Evolutionary conservation across 2,113 vertebrate species (phyloP), one percentile per base, ranked within the genome.

Genomic region (Hyla sarda): DNA sequence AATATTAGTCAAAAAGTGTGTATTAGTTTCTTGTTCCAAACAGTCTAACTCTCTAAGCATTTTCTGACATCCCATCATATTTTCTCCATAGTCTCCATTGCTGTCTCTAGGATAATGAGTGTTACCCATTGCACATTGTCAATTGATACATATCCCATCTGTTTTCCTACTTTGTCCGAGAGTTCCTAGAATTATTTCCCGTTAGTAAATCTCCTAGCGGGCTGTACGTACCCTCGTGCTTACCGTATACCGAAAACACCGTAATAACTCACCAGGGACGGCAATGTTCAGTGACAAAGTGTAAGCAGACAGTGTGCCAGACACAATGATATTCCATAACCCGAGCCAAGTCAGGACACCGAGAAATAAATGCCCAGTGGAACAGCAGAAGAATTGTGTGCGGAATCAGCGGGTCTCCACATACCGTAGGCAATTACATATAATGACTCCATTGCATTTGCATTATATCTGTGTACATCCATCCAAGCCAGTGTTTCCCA

Each of bases 201-300:
- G 47, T 75, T 75, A 48, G 72, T 74, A 17, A 75, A 75, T 50
- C 14, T 75, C 25, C 25, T 16, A 14, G 23, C n/a, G 21, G 32
- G 74, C 74, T 52, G 7, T 32, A 32, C 17, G 8, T 32, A 32
- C 48, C 52, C n/a, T 54, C 74, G 21, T 19, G 17, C 74, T 77
- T 77, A 77, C 74, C 52, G 48, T 77, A 32, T 54, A 54, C 74
- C 21, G 19, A 25, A 77, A n/a, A 77, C 11, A 54, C 74, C n/a
- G 28, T 50, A 7, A 77, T 32, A 77, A 77, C 30, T 77, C 74
- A 30, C 48, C 2, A 54, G 25, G 30, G 74, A 52, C 47, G 32
- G 48, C 48, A 54, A 77, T 77, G 74, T 76, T 50, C 73, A 76
- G 73, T 76, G 25, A 77, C 72, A 74, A 77, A 52, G 48, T 77